Conservation (phyloP, 2,113 vertebrate species). For the Bettongia penicillata region DNA sequence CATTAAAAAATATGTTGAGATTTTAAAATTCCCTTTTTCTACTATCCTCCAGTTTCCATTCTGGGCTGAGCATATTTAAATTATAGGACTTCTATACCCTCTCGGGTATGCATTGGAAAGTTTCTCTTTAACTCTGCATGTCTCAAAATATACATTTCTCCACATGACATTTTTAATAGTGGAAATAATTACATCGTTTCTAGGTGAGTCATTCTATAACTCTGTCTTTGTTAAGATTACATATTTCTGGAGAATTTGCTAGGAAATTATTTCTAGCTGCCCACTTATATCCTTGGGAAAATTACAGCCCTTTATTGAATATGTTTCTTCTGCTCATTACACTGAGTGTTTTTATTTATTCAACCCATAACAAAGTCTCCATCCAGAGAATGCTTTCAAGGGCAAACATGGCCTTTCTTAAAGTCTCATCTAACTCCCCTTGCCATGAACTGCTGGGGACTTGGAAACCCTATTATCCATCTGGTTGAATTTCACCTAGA, state of each 20-base stretch:
- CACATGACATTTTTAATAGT: constrained; percentile 63
- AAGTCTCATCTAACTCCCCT: background rate
- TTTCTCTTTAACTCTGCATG: constrained; percentile 57
- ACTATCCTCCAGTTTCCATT: constrained; percentile 51
- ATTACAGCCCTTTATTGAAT: constrained; percentile 53
- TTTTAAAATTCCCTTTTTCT: constrained; percentile 59
- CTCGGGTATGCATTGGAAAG: constrained; percentile 40
- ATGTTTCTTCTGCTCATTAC: constrained; percentile 8
- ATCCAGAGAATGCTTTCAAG: constrained; percentile 22
- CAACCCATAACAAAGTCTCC: constrained; percentile 32
- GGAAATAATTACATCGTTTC: constrained; percentile 76
- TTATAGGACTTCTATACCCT: constrained; percentile 29
- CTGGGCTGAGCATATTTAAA: constrained; percentile 56
- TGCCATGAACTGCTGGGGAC: background rate
- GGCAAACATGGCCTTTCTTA: background rate
- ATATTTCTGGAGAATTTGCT: constrained; percentile 67
- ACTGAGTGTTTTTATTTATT: constrained; percentile 34
- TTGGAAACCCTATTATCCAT: background rate
- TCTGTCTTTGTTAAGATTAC: constrained; percentile 63
- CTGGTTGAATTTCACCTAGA: background rate
- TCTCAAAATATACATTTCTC: constrained; percentile 70
- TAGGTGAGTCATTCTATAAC: constrained; percentile 73
- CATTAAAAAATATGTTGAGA: constrained; percentile 39
- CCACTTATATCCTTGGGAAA: constrained; percentile 56
- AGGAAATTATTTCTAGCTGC: constrained; percentile 51